Conservation (phyloP, 2,888 invertebrate species). For the Sphinx pinastri region DNA sequence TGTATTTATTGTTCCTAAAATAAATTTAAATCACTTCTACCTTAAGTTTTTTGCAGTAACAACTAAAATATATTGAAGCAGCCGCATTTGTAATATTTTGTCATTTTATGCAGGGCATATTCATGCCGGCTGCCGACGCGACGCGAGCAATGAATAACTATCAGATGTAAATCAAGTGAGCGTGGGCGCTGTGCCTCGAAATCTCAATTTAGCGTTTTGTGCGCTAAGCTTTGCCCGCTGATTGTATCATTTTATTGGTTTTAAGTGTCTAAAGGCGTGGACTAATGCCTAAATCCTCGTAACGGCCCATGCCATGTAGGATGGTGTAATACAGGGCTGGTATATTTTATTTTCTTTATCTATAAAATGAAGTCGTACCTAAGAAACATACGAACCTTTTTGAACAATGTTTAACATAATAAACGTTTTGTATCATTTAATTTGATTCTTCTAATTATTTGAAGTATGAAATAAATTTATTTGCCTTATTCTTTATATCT, state of each 20-base stretch:
- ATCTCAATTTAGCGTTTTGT: constrained; percentile 51
- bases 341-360: no score
- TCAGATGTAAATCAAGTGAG: constrained; percentile 52
- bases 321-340: no score
- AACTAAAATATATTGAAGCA: not conserved
- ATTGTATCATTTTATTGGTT: constrained; percentile 5
- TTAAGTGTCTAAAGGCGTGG: not conserved
- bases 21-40: not conserved
- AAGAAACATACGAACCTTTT: no score
- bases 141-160: constrained; percentile 48
- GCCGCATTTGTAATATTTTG: constrained; percentile 25
- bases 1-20: not conserved
- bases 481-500: no score
- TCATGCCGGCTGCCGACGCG: constrained; percentile 38
- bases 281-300: no score
- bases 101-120: constrained; percentile 46
- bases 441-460: no score
- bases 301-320: no score
- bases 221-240: constrained; percentile 37
- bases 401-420: no score
- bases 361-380: no score
- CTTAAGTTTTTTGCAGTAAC: not conserved
- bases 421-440: no score
- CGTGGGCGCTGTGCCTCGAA: constrained; percentile 54
- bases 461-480: no score